Base-by-base conservation (phyloP, 2,888 invertebrate genomes). In the Philonicus albiceps region DNA sequence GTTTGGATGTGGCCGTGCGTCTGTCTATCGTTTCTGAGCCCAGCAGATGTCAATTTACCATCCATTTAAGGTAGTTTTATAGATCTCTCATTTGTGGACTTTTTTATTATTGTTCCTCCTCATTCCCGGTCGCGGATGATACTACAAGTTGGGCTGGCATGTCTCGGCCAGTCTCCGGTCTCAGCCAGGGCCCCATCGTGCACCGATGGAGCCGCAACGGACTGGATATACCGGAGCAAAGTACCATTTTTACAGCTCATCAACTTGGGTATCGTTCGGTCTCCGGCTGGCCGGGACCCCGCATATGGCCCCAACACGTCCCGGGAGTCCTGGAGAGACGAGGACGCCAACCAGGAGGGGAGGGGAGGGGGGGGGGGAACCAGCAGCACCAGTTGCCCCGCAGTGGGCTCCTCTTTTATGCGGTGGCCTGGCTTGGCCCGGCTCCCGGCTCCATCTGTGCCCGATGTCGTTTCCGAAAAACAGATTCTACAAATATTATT, bases 21-120 rank as follows among this genome's bases (percentile, higher is more conserved):
- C 40, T 73, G 16, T 84, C 84, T 73, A 73, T 40, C 27, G 31
- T 13, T 83, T n/a, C 8, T 37, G 72, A n/a, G 40, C n/a, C 64
- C 78, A 86, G 37, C 78, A 86, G 86, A 86, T 86, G 86, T 86
- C 86, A 86, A 86, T 86, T 86, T 86, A 85, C 22, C 78, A 78
- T 37, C 86, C 86, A 86, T 86, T 86, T 86, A 86, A 86, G 86
- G 86, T 86, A 86, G 75, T 78, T 86, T 86, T 76, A 76, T 86
- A 30, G 86, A 86, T 78, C 40, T 86, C 86, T 86, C 64, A 78
- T 86, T 86, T 76, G 27, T 76, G 40, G 76, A 55, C 37, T 78
- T 78, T 84, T 85, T 86, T 75, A 72, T 86, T 86, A 22, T 78
- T 40, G 27, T 40, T 43, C 16, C 16, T 43, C 37, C 37, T 31